phyloP scores from a whole-genome alignment of 1,140 invertebrate genomes.

The Phocides pigmalion region DNA sequence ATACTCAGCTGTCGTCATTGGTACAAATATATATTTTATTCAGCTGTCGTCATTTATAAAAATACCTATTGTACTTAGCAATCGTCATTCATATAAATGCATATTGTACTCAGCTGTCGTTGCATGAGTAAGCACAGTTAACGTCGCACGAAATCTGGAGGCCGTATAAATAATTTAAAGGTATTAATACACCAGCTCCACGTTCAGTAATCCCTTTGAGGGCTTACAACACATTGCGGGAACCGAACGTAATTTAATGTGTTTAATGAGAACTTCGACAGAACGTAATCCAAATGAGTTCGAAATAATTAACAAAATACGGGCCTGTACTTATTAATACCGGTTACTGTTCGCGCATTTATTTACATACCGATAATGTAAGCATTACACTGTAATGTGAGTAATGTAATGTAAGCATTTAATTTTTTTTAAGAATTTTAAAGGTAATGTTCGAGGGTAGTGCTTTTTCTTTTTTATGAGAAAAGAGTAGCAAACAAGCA shows the following conservation, averaged over 20 bases:
- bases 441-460: no score
- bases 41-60: no score
- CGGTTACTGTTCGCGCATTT: neutral
- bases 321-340: neutral
- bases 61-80: no score
- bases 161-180: constrained; percentile 29
- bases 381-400: no score
- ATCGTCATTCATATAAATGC: no score
- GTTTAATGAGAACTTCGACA: constrained; percentile 38
- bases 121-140: neutral
- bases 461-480: no score
- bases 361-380: neutral
- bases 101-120: no score
- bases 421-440: no score
- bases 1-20: no score
- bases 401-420: no score
- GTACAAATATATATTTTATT: no score
- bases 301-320: constrained; percentile 34
- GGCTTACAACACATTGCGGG: constrained; percentile 32
- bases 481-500: no score
- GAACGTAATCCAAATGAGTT: constrained; percentile 40
- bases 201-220: constrained; percentile 33
- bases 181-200: constrained; percentile 27
- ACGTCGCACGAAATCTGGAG: neutral
- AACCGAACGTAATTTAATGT: constrained; percentile 35